A percentile compares a stretch with the other conserved stretches of the same genome.
Evolutionary conservation across 2,888 invertebrate genomes (phyloP).

Genomic region (Morinoia aosen): DNA sequence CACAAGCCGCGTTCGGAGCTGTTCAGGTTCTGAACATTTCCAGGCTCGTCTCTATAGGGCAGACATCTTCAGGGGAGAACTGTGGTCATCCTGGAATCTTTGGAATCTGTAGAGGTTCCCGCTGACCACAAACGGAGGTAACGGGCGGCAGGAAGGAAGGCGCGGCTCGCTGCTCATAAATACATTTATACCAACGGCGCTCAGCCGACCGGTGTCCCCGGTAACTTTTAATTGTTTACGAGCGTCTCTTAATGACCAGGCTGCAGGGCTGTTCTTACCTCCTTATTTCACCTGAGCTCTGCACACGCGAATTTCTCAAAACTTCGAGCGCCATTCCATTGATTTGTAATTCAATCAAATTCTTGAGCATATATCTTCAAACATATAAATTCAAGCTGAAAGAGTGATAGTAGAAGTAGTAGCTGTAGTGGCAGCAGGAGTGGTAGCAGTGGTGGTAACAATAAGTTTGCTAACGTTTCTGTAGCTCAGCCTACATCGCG

Average conservation of each 20-base stretch:
- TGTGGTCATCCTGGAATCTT: slow-evolving; percentile 50
- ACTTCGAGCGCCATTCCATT: background rate
- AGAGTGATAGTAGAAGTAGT: no score
- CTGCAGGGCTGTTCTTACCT: background rate
- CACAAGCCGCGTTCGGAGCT: background rate
- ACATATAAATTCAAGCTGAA: background rate
- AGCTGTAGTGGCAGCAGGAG: no score
- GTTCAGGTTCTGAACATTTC: background rate
- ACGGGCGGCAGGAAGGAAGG: slow-evolving; percentile 44
- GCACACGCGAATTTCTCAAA: background rate
- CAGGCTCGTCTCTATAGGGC: background rate
- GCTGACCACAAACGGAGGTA: slow-evolving; percentile 28
- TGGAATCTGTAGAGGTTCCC: slow-evolving; percentile 21
- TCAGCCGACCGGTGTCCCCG: background rate
- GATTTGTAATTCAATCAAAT: background rate
- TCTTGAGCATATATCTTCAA: background rate
- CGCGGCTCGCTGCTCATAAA: background rate
- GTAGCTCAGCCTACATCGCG: no score
- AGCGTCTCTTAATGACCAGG: background rate
- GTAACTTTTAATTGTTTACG: slow-evolving; percentile 6
- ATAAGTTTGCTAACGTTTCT: no score
- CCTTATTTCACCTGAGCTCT: background rate
- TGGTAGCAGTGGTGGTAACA: no score
- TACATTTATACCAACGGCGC: background rate
- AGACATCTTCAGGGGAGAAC: slow-evolving; percentile 28